Percentiles rank a stretch among this genome's conserved stretches.
Conservation (phyloP, 1,140 invertebrate species). For the Saccostrea cuccullata region DNA sequence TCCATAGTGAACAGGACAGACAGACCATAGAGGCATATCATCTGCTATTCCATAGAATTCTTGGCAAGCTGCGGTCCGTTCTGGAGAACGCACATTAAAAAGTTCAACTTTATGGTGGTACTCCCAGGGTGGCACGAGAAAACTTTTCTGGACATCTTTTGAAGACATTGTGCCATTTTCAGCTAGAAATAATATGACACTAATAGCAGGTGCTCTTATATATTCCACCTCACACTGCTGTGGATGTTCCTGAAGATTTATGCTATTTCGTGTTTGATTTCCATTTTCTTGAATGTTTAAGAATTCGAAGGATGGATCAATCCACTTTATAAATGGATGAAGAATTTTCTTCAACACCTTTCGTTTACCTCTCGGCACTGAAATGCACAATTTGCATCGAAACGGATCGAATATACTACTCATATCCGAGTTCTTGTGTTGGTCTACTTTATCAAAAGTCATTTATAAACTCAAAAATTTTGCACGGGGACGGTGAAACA, state of each 20-base stretch:
- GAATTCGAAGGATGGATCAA: constrained; percentile 56
- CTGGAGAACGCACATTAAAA: constrained; percentile 47
- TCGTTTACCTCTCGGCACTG: constrained; percentile 46
- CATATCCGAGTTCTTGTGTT: neutral
- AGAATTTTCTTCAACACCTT: constrained; percentile 53
- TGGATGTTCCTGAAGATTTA: neutral
- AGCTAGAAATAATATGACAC: constrained; percentile 63
- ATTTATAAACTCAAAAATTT: constrained; percentile 27
- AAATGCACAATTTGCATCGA: constrained; percentile 46
- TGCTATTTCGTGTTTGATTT: neutral
- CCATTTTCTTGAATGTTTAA: constrained; percentile 43
- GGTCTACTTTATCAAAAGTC: constrained; percentile 19
- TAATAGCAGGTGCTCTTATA: constrained; percentile 57
- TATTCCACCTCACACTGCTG: constrained; percentile 43
- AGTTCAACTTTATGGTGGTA: constrained; percentile 69
- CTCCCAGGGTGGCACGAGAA: constrained; percentile 62
- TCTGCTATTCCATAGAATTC: constrained; percentile 64
- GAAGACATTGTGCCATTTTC: constrained; percentile 55
- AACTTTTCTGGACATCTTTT: constrained; percentile 44
- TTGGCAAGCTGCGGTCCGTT: constrained; percentile 57
- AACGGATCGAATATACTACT: constrained; percentile 45
- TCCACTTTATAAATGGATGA: constrained; percentile 52
- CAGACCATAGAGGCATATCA: constrained; percentile 64
- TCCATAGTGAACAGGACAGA: constrained; percentile 57
- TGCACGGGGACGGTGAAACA: neutral